These are phyloP conservation scores for Melipona quadrifasciata DNA, from an alignment of 1,140 invertebrate species.

Conservation along the genomic window DNA sequence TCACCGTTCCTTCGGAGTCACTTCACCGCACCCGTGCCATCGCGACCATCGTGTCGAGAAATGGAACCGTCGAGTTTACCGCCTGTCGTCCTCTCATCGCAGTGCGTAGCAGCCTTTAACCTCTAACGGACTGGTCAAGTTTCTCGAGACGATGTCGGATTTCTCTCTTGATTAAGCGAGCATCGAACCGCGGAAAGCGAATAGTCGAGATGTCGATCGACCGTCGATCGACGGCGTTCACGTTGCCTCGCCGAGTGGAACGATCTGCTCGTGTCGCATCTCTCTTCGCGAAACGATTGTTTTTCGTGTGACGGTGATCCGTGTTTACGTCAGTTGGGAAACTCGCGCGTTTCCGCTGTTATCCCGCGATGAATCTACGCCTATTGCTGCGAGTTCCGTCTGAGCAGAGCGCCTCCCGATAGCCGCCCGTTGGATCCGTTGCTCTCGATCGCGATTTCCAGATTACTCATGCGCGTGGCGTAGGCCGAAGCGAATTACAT, in stretches of 20 bases:
- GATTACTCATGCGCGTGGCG: conserved; percentile 51
- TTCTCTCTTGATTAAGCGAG: conserved; percentile 39
- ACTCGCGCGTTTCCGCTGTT: background rate
- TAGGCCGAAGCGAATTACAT: conserved; percentile 57
- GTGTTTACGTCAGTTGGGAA: no score
- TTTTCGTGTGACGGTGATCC: background rate
- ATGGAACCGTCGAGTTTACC: conserved; percentile 26
- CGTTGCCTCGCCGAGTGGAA: background rate
- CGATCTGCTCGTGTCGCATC: background rate
- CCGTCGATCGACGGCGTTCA: conserved; percentile 14
- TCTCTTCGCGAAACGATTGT: background rate
- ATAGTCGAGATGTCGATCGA: conserved; percentile 28
- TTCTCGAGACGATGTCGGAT: conserved; percentile 41
- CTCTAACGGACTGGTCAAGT: conserved; percentile 65
- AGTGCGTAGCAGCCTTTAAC: conserved; percentile 63
- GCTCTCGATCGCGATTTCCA: conserved; percentile 32
- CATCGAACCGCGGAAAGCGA: conserved; percentile 38
- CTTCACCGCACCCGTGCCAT: conserved; percentile 26
- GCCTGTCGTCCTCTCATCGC: conserved; percentile 23
- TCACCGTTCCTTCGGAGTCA: conserved; percentile 3
- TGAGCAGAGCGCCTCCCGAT: background rate
- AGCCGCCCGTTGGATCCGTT: conserved; percentile 10
- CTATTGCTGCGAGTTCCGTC: no score
- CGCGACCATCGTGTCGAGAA: conserved; percentile 23
- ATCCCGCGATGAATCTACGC: background rate